Evolutionary conservation across 2,888 invertebrate genomes (phyloP).

Genomic region (Idaea biselata): DNA sequence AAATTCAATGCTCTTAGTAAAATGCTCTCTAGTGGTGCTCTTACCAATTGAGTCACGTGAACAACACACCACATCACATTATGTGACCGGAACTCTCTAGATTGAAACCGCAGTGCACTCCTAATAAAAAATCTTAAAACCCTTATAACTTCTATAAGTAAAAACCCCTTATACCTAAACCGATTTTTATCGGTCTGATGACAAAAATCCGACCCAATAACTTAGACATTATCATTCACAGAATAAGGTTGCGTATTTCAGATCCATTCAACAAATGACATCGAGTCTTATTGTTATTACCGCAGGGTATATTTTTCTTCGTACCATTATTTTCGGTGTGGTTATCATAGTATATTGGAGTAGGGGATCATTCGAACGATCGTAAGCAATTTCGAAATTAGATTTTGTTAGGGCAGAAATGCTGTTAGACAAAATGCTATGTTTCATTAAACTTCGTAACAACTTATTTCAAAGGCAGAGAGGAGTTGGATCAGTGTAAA

Average conservation of each 20-base stretch:
- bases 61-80: no score
- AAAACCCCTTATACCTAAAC: conserved; percentile 8
- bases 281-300: conserved; percentile 29
- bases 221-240: conserved; percentile 36
- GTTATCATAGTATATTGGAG: conserved; percentile 35
- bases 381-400: conserved; percentile 65
- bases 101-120: no score
- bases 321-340: conserved; percentile 29
- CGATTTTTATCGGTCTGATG: conserved; percentile 16
- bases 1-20: no score
- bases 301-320: conserved; percentile 40
- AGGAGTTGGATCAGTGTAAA: conserved; percentile 7
- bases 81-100: no score
- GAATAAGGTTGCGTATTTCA: conserved; percentile 36
- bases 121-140: no score
- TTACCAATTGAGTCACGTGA: no score
- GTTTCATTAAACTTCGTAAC: conserved; percentile 46
- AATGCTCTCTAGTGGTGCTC: no score
- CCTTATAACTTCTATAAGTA: neutral
- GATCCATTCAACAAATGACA: conserved; percentile 30
- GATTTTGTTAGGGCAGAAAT: conserved; percentile 43
- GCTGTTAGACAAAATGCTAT: conserved; percentile 31
- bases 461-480: conserved; percentile 15
- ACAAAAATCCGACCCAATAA: conserved; percentile 29
- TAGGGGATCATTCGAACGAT: conserved; percentile 49